Conservation (phyloP, 2,113 vertebrate genomes). For the Centropus bengalensis region DNA sequence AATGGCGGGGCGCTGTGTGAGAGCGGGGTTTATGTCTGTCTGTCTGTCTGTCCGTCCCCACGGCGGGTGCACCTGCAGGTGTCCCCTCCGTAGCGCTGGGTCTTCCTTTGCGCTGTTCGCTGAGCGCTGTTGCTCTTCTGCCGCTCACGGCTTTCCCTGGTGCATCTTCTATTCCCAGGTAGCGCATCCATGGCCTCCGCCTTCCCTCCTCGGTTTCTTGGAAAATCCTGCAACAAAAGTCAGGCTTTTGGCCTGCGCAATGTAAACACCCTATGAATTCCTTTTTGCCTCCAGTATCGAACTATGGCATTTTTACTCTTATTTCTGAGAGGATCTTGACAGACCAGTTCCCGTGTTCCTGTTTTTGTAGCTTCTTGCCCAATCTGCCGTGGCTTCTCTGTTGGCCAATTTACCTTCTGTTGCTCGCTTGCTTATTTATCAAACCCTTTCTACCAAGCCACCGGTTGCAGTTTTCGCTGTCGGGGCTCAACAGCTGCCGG, state of each 20-base stretch:
- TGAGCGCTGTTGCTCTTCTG: not conserved
- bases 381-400: not conserved
- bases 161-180: not conserved
- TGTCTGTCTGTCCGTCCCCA: accelerated
- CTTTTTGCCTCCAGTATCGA: not conserved
- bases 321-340: not conserved
- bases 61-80: not conserved
- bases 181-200: accelerated
- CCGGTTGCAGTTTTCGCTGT: not conserved
- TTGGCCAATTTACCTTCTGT: not conserved
- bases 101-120: not conserved
- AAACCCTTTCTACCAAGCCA: not conserved
- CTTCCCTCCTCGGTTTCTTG: not conserved
- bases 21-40: not conserved
- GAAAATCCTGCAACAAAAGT: not conserved
- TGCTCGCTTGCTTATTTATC: not conserved
- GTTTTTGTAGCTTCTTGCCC: not conserved
- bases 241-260: not conserved
- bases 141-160: not conserved
- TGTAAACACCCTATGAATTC: accelerated
- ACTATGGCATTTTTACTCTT: not conserved
- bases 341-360: not conserved
- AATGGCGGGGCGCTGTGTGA: not conserved
- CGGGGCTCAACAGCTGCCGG: not conserved
- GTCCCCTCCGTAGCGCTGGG: not conserved